A percentile compares a stretch with the other conserved stretches of the same genome.
Evolutionary conservation across 2,888 invertebrate genomes (phyloP).

Genomic region (Drosophila bunnanda): DNA sequence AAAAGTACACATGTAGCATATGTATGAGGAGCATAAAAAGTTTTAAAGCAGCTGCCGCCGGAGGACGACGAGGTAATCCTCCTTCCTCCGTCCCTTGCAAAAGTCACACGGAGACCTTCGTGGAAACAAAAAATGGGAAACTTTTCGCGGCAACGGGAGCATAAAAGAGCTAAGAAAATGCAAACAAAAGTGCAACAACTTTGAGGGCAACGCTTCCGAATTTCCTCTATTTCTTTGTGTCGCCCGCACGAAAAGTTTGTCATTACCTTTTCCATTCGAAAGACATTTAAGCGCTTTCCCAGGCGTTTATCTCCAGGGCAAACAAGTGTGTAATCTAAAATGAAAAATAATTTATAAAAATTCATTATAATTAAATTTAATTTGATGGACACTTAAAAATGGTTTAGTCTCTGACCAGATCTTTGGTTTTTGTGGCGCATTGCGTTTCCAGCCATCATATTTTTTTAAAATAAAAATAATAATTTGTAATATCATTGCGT

Average conservation of each 20-base stretch:
- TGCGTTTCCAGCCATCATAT: background rate
- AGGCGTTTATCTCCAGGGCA: constrained; percentile 3
- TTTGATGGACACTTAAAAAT: constrained; percentile 39
- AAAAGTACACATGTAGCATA: constrained; percentile 48
- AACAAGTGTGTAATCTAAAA: background rate
- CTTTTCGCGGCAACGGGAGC: constrained; percentile 62
- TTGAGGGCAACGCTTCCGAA: constrained; percentile 44
- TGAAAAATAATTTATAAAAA: background rate
- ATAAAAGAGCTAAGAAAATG: constrained; percentile 70
- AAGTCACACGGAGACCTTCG: constrained; percentile 53
- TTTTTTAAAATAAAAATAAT: background rate
- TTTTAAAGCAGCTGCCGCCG: constrained; percentile 56
- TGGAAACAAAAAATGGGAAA: constrained; percentile 36
- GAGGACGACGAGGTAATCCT: constrained; percentile 36
- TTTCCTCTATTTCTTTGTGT: constrained; percentile 31
- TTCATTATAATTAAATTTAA: background rate
- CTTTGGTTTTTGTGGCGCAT: constrained; percentile 16
- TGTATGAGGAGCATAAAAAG: constrained; percentile 54
- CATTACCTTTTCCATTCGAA: constrained; percentile 20
- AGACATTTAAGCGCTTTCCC: constrained; percentile 20
- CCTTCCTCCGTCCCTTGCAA: constrained; percentile 19
- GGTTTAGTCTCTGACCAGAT: constrained; percentile 21
- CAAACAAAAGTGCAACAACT: constrained; percentile 77
- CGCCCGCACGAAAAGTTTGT: constrained; percentile 37
- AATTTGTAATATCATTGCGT: background rate